Evolutionary conservation across 2,113 vertebrate species (phyloP), one percentile per base, ranked within the genome.

Genomic region (Hirundichthys speculiger): DNA sequence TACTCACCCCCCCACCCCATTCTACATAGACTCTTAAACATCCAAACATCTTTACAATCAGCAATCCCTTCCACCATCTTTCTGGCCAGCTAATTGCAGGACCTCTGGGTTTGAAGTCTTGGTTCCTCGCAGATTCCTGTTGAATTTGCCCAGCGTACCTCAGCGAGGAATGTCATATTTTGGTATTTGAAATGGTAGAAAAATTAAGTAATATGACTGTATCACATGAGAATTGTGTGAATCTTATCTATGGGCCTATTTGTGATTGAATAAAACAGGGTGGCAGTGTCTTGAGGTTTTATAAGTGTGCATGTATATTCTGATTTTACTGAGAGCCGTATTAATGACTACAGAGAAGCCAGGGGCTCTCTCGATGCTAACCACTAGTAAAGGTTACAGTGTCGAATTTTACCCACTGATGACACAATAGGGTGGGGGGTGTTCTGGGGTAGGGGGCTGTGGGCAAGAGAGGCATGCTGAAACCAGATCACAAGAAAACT

Each of bases 61-160:
- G 58, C 58, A 69, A 68, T 80, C 73, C 69, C 59, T 88, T 88
- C 86, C 84, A 88, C 83, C 85, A 84, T 85, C 76, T 76, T 51
- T 73, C 80, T 77, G 66, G 57, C 80, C 51, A n/a, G n/a, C 61
- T 86, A 75, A 86, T 88, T 84, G 78, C 74, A 82, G 64, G 72
- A 74, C 80, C 75, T 69, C 41, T 42, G n/a, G 13, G 61, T 76
- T 73, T 43, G 20, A 27, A 80, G 79, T 75, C 48, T 80, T 22
- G 54, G 54, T 40, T 71, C 69, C 57, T 55, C 52, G 5, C 48
- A 50, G 13, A 48, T 40, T 47, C 41, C 49, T 50, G 61, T 18
- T 50, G 50, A 20, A 48, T 45, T 48, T 30, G 27, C 46, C 67
- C 47, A 9, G 41, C 30, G 42, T 39, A 39, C 14, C 25, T 41